Evolutionary conservation across 2,888 invertebrate species (phyloP).

Genomic region (Perizoma flavofasciatum): DNA sequence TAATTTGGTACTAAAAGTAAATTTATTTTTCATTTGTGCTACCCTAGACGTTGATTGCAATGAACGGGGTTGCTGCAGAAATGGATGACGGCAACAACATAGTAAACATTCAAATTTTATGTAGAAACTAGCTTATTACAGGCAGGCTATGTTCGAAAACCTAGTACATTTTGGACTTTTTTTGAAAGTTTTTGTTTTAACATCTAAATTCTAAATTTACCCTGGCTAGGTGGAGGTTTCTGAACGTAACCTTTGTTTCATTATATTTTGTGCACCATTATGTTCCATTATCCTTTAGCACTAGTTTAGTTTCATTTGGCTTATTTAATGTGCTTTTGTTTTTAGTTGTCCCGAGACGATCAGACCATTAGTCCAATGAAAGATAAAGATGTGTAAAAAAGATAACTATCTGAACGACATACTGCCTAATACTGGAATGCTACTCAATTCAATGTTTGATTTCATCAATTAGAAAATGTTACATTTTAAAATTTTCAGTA

Average conservation of each 20-base stretch:
- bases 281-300: constrained; percentile 30
- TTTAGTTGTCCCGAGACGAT: too few relatives aligned
- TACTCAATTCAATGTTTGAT: too few relatives aligned
- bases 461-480: too few relatives aligned
- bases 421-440: too few relatives aligned
- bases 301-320: constrained; percentile 27
- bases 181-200: constrained; percentile 34
- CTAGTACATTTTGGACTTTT: constrained; percentile 46
- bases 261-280: constrained; percentile 36
- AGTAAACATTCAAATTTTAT: constrained; percentile 68
- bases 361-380: too few relatives aligned
- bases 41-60: constrained; percentile 76
- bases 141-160: constrained; percentile 83
- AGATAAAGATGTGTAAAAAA: too few relatives aligned
- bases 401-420: too few relatives aligned
- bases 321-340: constrained; percentile 21
- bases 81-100: constrained; percentile 69
- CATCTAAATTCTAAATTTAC: constrained; percentile 47
- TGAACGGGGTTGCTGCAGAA: constrained; percentile 78
- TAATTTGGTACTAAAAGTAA: constrained; percentile 45
- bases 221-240: constrained; percentile 67
- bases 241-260: constrained; percentile 76
- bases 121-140: constrained; percentile 69
- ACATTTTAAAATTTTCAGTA: too few relatives aligned
- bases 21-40: constrained; percentile 69